Conservation (phyloP, 2,797 vertebrate species). For the Iguana delicatissima region DNA sequence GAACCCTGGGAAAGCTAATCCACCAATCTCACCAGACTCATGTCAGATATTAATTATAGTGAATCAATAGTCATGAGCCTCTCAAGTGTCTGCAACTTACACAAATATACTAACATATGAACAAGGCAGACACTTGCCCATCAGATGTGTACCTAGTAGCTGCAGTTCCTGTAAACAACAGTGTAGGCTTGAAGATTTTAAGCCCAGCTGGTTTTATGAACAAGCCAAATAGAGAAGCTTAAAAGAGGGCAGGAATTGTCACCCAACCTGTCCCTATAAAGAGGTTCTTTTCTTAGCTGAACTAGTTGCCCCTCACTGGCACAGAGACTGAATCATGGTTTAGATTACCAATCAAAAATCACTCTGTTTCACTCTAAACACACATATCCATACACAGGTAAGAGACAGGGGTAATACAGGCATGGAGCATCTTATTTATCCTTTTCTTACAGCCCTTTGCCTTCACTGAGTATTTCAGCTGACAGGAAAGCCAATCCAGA, state of each 20-base stretch:
- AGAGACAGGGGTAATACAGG: not conserved
- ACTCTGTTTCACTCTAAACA: no score
- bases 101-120: not conserved
- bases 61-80: not conserved
- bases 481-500: slow-evolving; percentile 40
- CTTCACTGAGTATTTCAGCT: slow-evolving; percentile 28
- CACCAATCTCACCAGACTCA: not conserved
- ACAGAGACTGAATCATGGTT: not conserved
- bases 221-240: not conserved
- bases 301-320: not conserved
- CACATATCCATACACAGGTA: not conserved
- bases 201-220: not conserved
- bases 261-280: not conserved
- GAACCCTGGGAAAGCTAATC: no score
- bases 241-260: not conserved
- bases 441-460: not conserved
- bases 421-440: no score
- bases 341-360: not conserved
- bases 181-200: not conserved
- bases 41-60: not conserved
- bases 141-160: not conserved
- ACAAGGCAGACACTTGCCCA: not conserved
- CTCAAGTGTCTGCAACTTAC: not conserved
- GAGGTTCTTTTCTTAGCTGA: not conserved
- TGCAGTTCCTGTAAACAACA: not conserved